Conservation (phyloP, 2,888 invertebrate species). For the Lamproptera curius region DNA sequence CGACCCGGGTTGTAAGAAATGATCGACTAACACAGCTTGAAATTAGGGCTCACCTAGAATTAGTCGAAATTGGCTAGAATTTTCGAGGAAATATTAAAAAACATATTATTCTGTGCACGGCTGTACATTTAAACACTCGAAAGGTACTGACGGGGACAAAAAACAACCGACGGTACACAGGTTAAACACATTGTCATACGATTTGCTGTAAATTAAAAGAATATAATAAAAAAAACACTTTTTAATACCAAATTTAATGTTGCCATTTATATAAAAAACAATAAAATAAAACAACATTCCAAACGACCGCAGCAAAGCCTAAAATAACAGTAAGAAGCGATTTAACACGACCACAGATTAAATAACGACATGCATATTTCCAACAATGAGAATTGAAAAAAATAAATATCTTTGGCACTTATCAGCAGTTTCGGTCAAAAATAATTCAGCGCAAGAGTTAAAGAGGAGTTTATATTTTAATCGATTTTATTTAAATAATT, state of each 20-base stretch:
- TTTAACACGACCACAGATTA: slow-evolving; percentile 35
- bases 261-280: too few relatives aligned
- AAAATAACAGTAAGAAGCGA: slow-evolving; percentile 71
- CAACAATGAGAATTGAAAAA: slow-evolving; percentile 15
- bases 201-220: not conserved
- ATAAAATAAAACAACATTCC: slow-evolving; percentile 7
- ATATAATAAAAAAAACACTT: slow-evolving; percentile 1
- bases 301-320: slow-evolving; percentile 58
- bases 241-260: not conserved
- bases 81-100: too few relatives aligned
- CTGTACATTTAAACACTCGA: too few relatives aligned
- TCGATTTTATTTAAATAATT: too few relatives aligned
- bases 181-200: slow-evolving; percentile 17
- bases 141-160: too few relatives aligned
- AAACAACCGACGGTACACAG: slow-evolving; percentile 47
- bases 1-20: too few relatives aligned
- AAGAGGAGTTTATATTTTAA: too few relatives aligned
- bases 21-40: too few relatives aligned
- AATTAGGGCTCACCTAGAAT: too few relatives aligned
- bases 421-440: not conserved
- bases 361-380: slow-evolving; percentile 31
- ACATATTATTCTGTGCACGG: too few relatives aligned
- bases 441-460: not conserved
- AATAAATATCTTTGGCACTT: slow-evolving; percentile 23
- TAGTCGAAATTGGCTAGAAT: too few relatives aligned